Evolutionary conservation across 2,797 vertebrate species (phyloP), one percentile per base, ranked within the genome.

Genomic region (Bovichtus diacanthus): DNA sequence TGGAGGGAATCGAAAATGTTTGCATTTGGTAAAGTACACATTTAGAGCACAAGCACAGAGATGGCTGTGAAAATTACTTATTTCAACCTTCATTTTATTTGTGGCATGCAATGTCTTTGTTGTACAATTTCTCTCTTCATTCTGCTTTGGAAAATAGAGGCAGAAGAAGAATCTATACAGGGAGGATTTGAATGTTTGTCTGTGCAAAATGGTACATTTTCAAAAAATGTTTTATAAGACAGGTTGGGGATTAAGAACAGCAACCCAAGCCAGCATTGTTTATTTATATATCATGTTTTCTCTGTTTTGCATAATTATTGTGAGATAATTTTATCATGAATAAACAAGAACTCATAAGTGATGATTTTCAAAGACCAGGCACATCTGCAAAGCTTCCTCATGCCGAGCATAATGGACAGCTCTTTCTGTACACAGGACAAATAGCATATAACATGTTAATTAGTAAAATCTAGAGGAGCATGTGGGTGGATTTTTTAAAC

Each of bases 241-340:
- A n/a, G 16, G 50, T 23, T 50, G 38, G 10, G 4, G 10, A 16
- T 72, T 21, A 11, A 51, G 19, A 43, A 5, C 34, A 49, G 50
- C 19, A 69, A 50, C 25, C 12, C 15, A 11, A 31, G 31, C 18
- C 34, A 23, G 39, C 21, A 23, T 18, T 34, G 7, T 38, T 70
- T 27, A 18, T 58, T 34, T 59, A 6, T 25, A 27, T 8, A 16
- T 49, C 4, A 44, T 16, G 11, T 44, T 70, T 69, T 51, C 2
- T 41, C 34, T 21, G 27, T 53, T 60, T 39, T 55, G 39, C 19
- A 49, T 41, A 27, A 21, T 44, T 46, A 27, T 3, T 59, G 51
- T 76, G 38, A 43, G 31, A 62, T 25, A 1, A 39, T 70, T 49
- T 70, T 9, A 23, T 34, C 11, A 50, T 43, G 4, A 70, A 64